Percentiles rank a stretch among this genome's conserved stretches.
phyloP scores from a whole-genome alignment of 2,797 vertebrate species.

The Atherinosoma microstoma region DNA sequence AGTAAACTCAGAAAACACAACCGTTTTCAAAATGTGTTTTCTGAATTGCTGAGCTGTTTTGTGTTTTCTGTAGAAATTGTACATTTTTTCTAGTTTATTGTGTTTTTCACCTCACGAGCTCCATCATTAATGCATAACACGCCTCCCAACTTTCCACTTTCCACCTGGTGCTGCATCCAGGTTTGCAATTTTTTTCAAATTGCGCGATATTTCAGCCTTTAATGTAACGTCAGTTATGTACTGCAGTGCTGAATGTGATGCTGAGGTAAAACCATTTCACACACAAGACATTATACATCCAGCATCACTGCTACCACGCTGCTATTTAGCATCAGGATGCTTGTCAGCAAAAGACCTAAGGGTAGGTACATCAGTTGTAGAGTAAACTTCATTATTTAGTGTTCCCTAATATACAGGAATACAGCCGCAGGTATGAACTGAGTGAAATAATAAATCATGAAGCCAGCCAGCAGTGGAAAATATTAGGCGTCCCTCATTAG shows the following conservation, averaged over 20 bases:
- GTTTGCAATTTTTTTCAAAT: conserved; percentile 30
- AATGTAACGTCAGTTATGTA: conserved; percentile 34
- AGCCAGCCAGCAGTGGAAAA: conserved; percentile 51
- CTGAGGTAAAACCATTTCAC: conserved; percentile 39
- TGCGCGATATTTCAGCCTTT: conserved; percentile 22
- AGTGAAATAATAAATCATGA: conserved; percentile 62
- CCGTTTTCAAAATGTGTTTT: too few species aligned
- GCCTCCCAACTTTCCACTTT: background rate
- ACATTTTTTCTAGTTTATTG: too few species aligned
- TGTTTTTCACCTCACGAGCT: background rate
- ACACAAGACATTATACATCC: conserved; percentile 36
- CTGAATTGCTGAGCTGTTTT: background rate
- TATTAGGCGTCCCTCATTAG: conserved; percentile 67
- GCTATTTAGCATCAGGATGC: conserved; percentile 43
- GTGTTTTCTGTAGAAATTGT: background rate
- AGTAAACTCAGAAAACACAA: too few species aligned
- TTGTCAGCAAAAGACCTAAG: conserved; percentile 35
- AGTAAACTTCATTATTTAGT: conserved; percentile 65
- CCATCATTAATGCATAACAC: background rate
- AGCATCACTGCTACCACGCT: conserved; percentile 2
- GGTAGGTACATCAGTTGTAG: conserved; percentile 27
- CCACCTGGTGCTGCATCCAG: conserved; percentile 27
- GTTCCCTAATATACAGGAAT: conserved; percentile 54
- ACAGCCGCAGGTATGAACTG: conserved; percentile 48
- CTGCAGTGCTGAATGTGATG: conserved; percentile 13